Conservation (phyloP, 2,113 vertebrate genomes). For the Crotalus tigris region DNA sequence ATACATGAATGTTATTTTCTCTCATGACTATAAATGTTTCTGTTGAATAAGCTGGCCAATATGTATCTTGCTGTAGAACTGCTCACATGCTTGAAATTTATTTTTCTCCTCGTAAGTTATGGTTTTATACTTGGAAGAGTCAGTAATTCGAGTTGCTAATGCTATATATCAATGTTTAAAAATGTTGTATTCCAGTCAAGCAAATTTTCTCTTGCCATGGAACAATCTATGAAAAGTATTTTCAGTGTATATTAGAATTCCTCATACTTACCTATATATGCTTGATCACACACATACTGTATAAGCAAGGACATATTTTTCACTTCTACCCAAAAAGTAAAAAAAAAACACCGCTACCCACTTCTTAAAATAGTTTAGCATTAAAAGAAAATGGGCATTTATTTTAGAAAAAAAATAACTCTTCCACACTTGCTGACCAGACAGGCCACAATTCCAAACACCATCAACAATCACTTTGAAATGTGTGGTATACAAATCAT, state of each 20-base stretch:
- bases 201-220: neutral
- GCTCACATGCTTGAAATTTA: constrained; percentile 58
- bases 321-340: neutral
- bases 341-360: neutral
- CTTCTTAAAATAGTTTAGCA: neutral
- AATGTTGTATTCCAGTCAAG: constrained; percentile 49
- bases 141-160: constrained; percentile 66
- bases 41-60: constrained; percentile 46
- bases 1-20: constrained; percentile 22
- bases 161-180: constrained; percentile 62
- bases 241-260: neutral
- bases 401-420: neutral
- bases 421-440: neutral
- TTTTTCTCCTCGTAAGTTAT: constrained; percentile 56
- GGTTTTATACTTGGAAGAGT: constrained; percentile 60
- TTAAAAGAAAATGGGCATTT: neutral
- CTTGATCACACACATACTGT: neutral
- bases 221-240: neutral
- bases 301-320: neutral
- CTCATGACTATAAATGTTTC: constrained; percentile 51
- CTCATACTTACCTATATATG: neutral
- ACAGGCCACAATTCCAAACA: neutral
- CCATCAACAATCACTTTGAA: neutral
- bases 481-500: neutral
- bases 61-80: constrained; percentile 45